phyloP scores from a whole-genome alignment of 2,888 invertebrate species.

The Tineola bisselliella region DNA sequence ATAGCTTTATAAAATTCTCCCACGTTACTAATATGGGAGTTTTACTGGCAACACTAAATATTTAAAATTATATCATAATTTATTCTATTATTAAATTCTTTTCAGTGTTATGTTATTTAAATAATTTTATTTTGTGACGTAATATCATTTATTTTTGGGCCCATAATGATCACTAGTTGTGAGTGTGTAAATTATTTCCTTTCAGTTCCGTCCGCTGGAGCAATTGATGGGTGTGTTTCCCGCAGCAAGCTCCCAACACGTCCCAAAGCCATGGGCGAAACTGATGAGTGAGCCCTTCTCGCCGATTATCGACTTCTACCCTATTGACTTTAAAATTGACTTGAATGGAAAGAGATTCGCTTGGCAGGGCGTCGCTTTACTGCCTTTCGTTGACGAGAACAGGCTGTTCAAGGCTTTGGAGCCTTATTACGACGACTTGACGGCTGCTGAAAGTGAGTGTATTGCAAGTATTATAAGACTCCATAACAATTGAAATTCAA shows the following conservation, averaged over 20 bases:
- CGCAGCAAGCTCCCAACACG: conserved; percentile 93
- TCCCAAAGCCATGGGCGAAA: conserved; percentile 91
- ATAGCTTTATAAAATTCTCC: no score
- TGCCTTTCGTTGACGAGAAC: conserved; percentile 97
- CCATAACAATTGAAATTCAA: no score
- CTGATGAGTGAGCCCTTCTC: conserved; percentile 95
- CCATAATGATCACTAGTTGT: no score
- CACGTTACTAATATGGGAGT: no score
- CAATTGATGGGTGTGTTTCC: conserved; percentile 99
- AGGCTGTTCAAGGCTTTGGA: conserved; percentile 85
- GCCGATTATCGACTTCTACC: conserved; percentile 98
- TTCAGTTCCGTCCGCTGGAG: conserved; percentile 93
- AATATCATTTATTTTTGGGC: no score
- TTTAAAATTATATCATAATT: no score
- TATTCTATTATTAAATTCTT: no score
- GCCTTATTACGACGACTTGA: conserved; percentile 81
- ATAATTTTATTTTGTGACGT: no score
- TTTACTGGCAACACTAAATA: no score
- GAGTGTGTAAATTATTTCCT: no score
- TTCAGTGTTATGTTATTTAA: no score
- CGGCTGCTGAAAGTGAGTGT: conserved; percentile 80
- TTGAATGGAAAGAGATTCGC: conserved; percentile 99
- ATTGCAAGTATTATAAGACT: not conserved
- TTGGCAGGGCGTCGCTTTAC: conserved; percentile 98
- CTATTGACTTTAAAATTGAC: conserved; percentile 96